Evolutionary conservation across 2,113 vertebrate species (phyloP), one percentile per base, ranked within the genome.

Genomic region (Xiphias gladius): DNA sequence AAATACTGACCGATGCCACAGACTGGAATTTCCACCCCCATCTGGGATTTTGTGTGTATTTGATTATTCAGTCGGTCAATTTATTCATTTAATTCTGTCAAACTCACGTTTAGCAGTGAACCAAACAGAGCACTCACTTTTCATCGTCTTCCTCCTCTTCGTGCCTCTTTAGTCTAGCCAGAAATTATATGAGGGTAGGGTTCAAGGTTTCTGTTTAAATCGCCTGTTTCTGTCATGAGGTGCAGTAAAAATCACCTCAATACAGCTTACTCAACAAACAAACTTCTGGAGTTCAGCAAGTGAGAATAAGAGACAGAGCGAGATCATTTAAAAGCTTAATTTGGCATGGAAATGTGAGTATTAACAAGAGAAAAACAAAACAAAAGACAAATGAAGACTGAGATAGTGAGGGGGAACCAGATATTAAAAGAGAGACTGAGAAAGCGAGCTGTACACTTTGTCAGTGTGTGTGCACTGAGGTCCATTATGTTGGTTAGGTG

Each of bases 401-500:
- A 65, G 65, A 66, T 76, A 57, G 43, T 28, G 62, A 73, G 50
- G 35, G n/a, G 24, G 43, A 58, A 46, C 20, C 65, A 57, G 81
- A 82, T 84, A 85, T 80, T 83, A 75, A 76, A 79, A 79, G 19
- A 69, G 64, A 78, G 54, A 73, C 19, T 17, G 57, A 24, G 19
- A 57, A 39, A 32, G 16, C 16, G 20, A 17, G 62, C 41, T 67
- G 35, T 7, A 7, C 24, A 17, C 46, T 82, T 66, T 72, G 54
- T 57, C 35, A 17, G 71, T 63, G 76, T 63, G 39, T 63, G 39
- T 68, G 68, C 41, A 41, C 61, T 58, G 1, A 52, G 73, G 79
- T 81, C 79, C 69, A 32, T 66, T 16, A 39, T 63, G 78, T 82
- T 66, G 62, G 66, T 70, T 43, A 74, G 77, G 20, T 80, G 74